phyloP scores from a whole-genome alignment of 1,140 invertebrate species.

The Papilio aristodemus region DNA sequence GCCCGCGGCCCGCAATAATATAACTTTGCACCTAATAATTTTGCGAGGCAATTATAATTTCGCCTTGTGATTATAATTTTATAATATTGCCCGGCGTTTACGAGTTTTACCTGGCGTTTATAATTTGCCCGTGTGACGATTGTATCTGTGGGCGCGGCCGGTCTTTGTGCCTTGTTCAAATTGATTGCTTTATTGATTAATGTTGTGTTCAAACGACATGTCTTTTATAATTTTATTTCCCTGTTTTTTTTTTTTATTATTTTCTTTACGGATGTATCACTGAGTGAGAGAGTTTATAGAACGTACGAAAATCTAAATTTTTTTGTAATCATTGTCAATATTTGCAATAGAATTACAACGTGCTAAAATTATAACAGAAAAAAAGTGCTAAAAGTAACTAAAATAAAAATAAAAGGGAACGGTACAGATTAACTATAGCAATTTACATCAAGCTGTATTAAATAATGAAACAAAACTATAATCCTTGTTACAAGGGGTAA shows the following conservation, averaged over 20 bases:
- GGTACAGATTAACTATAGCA: no score
- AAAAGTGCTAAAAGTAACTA: no score
- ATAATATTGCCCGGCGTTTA: conserved; percentile 37
- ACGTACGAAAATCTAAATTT: no score
- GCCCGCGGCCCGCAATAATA: conserved; percentile 48
- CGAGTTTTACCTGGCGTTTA: conserved; percentile 36
- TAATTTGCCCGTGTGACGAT: conserved; percentile 38
- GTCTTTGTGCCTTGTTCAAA: conserved; percentile 15
- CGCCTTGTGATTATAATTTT: conserved; percentile 39
- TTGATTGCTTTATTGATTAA: conserved; percentile 23
- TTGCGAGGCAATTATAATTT: conserved; percentile 55
- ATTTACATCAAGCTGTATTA: no score
- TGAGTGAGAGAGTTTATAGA: no score
- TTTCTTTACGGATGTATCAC: neutral
- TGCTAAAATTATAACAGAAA: no score
- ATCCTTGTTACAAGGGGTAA: no score
- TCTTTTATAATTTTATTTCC: neutral
- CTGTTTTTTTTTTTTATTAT: neutral
- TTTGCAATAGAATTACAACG: no score
- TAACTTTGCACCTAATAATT: conserved; percentile 64
- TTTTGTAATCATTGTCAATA: no score
- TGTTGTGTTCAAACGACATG: neutral
- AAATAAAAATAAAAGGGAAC: no score
- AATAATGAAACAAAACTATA: no score
- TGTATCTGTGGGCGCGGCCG: conserved; percentile 35